Evolutionary conservation across 2,888 invertebrate species (phyloP), one percentile per base, ranked within the genome.

Genomic region (Peribatodes rhomboidaria): DNA sequence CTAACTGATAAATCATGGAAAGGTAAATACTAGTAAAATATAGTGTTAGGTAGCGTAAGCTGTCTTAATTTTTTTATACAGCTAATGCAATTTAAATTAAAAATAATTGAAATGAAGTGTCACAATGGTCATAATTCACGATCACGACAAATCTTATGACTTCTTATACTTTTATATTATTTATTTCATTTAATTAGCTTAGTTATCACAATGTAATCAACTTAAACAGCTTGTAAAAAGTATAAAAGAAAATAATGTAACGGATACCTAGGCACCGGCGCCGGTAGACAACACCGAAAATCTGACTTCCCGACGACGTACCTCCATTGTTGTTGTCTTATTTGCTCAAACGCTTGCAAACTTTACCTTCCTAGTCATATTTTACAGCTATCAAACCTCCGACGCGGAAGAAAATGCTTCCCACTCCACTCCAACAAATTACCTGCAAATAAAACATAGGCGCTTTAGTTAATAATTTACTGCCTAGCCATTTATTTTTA

Each of bases 361-460:
- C 77, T 80, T 78, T 52, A 56, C 68, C 68, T 71, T 75, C 68
- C 71, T 74, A 65, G 68, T 71, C 74, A 71, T 69, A 64, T 79
- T 77, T 83, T 77, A 76, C 73, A 67, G 64, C 71, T 68, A 70
- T 66, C 73, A 72, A 78, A 74, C 73, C 74, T 77, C 69, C 60
- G 74, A 74, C 64, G 73, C 44, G 71, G 73, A 75, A 78, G 71
- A 64, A 70, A 61, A 60, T 60, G 60, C 67, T 67, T 59, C 64
- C 56, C 54, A 55, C 42, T 58, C 62, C 61, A 44, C 60, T 68
- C 64, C 59, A 74, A 71, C 70, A 77, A 78, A 80, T 81, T 82
- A 82, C 82, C 82, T 82, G 82, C 70, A 82, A 82, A 78, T 72
- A 78, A 80, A 69, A 67, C 65, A 73, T 64, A 71, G 52, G 54